Percentiles rank a stretch among this genome's conserved stretches.
phyloP scores from a whole-genome alignment of 1,140 invertebrate genomes.

The Pararge aegeria region DNA sequence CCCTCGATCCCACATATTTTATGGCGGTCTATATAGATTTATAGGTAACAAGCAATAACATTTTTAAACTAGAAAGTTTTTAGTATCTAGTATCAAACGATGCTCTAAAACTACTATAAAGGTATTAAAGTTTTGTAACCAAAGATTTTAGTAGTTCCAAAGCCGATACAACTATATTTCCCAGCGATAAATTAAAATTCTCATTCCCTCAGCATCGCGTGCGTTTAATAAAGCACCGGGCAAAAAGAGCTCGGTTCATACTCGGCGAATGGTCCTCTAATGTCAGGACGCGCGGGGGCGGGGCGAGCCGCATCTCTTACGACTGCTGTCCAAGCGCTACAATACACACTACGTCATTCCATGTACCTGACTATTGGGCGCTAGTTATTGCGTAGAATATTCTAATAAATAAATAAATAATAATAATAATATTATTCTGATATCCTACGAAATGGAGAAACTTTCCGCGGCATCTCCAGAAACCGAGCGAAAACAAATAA shows the following conservation, averaged over 20 bases:
- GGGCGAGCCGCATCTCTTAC: constrained; percentile 34
- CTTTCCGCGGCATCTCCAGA: no score
- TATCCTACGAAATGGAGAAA: no score
- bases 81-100: no score
- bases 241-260: constrained; percentile 20
- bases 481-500: no score
- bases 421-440: no score
- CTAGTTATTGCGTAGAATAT: not conserved
- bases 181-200: constrained; percentile 28
- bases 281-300: constrained; percentile 42
- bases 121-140: not conserved
- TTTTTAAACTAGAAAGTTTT: no score
- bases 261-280: constrained; percentile 32
- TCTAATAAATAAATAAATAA: no score
- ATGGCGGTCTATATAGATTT: no score
- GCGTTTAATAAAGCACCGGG: constrained; percentile 27
- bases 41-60: no score
- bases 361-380: not conserved
- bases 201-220: constrained; percentile 19
- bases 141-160: not conserved
- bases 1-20: no score
- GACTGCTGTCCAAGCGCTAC: constrained; percentile 32
- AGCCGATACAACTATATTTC: constrained; percentile 13
- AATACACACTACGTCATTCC: constrained; percentile 40
- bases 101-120: no score